These are phyloP conservation scores for Typhlichthys eigenmanni DNA, from an alignment of 2,797 vertebrate species.

Conservation along the genomic window DNA sequence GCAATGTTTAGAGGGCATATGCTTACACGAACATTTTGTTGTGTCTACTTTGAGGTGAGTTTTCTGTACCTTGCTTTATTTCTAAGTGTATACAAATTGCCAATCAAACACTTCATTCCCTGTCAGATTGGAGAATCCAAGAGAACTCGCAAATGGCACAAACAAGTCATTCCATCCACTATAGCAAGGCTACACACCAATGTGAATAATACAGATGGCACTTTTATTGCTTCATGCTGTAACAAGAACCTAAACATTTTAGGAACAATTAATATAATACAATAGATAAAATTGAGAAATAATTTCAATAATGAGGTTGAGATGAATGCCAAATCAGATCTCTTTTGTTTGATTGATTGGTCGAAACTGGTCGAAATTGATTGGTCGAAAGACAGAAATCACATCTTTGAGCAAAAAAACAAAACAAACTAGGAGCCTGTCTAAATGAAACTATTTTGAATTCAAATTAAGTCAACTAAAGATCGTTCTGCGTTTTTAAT, in stretches of 20 bases:
- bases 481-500: too few species aligned
- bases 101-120: constrained; percentile 66
- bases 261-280: background rate
- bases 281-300: too few species aligned
- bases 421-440: too few species aligned
- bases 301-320: too few species aligned
- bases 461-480: too few species aligned
- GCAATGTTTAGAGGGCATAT: constrained; percentile 31
- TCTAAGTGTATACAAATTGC: constrained; percentile 62
- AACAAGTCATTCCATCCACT: constrained; percentile 61
- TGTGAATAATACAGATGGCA: constrained; percentile 71
- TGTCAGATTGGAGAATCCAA: constrained; percentile 51
- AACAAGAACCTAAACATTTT: too few species aligned
- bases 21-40: constrained; percentile 35
- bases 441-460: too few species aligned
- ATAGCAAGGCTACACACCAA: constrained; percentile 62
- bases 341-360: too few species aligned
- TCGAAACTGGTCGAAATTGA: too few species aligned
- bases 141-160: constrained; percentile 18
- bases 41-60: constrained; percentile 36
- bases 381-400: background rate
- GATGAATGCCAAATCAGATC: too few species aligned
- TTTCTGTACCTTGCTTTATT: constrained; percentile 57
- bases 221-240: constrained; percentile 66
- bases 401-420: background rate